Base-by-base conservation (phyloP, 2,113 vertebrate species). In the Oryzias woworae region DNA sequence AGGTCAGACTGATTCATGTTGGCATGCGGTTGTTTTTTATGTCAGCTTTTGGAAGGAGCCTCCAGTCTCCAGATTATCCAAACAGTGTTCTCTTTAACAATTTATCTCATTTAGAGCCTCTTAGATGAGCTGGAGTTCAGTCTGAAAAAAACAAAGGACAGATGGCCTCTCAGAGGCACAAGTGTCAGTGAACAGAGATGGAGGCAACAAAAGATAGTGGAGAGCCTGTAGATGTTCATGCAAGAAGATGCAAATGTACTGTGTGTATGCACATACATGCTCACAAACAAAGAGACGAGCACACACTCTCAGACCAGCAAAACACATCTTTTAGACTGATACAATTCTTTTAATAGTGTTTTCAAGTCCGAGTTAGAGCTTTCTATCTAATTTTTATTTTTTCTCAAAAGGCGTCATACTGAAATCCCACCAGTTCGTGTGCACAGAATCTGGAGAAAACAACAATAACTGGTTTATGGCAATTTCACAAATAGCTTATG, bases 151-250 rank as follows among this genome's bases (percentile, higher is more conserved):
- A 78, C 75, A 80, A 73, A 61, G 53, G 80, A 68, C 83, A 88
- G 88, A 88, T 83, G 81, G 83, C 41, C 69, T 69, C 73, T 85
- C 62, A 45, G 31, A 85, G 44, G n/a, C 67, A 80, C 64, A 61
- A 80, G 84, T 82, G 83, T 78, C 81, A 75, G 69, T 85, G 71
- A 68, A 47, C 47, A 22, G 52, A 44, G 53, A 57, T 43, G 43
- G 64, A 74, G 56, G 22, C 31, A 43, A 54, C 23, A 58, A 58
- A 55, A 62, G 54, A 62, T 17, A n/a, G 17, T 56, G 54, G 14
- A 76, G 58, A 69, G 67, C 14, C 26, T 62, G 41, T 26, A 56
- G 46, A 61, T 6, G 0, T n/a, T 46, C 43, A 46, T 44, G 31
- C 46, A 57, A 68, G 56, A 69, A 50, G 24, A 66, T 83, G 62